Base-by-base conservation (phyloP, 2,888 invertebrate genomes). In the Erpobdella octoculata region DNA sequence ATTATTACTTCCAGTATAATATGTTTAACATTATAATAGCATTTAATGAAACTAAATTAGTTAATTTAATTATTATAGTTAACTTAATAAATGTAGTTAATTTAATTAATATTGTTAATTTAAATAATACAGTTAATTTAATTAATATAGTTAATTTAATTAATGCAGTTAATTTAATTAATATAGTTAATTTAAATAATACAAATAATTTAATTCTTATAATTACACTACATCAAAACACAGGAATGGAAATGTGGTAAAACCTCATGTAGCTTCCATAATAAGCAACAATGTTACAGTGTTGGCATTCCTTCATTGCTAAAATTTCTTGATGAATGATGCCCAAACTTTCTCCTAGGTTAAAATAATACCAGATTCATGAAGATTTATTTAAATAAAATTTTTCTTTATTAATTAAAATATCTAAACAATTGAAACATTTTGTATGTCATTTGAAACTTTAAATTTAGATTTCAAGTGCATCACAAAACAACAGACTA, bases 291-390 rank as follows among this genome's bases (percentile, higher is more conserved):
- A 97, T 96, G 85, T 96, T 77, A 21, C 70, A 70, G 69, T 79
- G 77, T 59, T 75, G 73, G 67, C 76, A 76, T 66, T 76, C 76
- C 31, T 67, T 73, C 75, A 76, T 74, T 74, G 76, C 75, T 9
- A 73, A 36, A 59, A 83, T 97, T 87, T 98, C 98, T 85, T 97
- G 97, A 83, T 98, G 96, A 81, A 98, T 98, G 81, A 96, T 91
- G 76, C 90, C 90, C 86, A 98, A 96, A 86, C 98, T 97, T 88
- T 98, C 98, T 71, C 95, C 88, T 83, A 46, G 12, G 35, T 64
- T 12, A 3, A 53, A 9, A 65, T 21, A 66, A 36, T 66, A 9
- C 1, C 28, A 41, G 6, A 25, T 25, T 46, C 18, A 9, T 25
- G 1, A n/a, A n/a, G 25, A 21, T 48, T 15, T 46, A 68, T 53